Base-by-base conservation (phyloP, 92 coral and sea anemone genomes). In the Porites lobata region DNA sequence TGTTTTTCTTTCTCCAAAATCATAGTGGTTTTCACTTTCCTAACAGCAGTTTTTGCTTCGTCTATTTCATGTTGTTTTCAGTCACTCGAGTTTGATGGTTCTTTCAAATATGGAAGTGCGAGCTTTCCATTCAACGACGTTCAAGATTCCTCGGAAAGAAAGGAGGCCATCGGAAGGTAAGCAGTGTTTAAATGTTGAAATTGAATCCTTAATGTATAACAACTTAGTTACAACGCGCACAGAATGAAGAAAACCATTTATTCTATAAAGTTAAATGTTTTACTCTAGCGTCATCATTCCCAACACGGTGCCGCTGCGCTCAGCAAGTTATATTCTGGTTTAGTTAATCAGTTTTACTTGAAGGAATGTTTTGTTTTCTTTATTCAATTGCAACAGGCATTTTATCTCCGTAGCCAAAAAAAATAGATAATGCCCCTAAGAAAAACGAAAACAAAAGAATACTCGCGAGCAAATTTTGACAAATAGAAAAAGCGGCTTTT, bases 91-190 rank as follows among this genome's bases (percentile, higher is more conserved):
- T n/a, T 20, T 57, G 47, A 38, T 38, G 21, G 29, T 10, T 12
- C 9, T 51, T 69, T 11, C 6, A 3, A 82, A 69, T 77, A 66
- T 15, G 4, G 74, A 52, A 6, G 18, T 26, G 0, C 29, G 65
- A 43, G 12, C 24, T 76, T n/a, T 21, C 2, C 64, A 58, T 61
- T 62, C 75, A 29, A n/a, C 72, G 24, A 17, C 72, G 3, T 74
- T 84, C 74, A 89, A 89, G 26, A 91, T 91, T 4, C 94, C 94
- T 1, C 85, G 91, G 10, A 91, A 87, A 43, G 87, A 76, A 47
- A 52, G 91, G 56, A 69, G 85, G 13, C 82, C 89, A 24, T 74
- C 91, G 2, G 94, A 91, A 91, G 94, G 94, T 87, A 68, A 13
- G 62, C 14, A 10, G 24, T 38, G 47, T 38, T 3, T 38, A 38